A percentile compares a stretch with the other conserved stretches of the same genome.
phyloP scores from a whole-genome alignment of 2,888 invertebrate species.

The Metopia argyrocephala region DNA sequence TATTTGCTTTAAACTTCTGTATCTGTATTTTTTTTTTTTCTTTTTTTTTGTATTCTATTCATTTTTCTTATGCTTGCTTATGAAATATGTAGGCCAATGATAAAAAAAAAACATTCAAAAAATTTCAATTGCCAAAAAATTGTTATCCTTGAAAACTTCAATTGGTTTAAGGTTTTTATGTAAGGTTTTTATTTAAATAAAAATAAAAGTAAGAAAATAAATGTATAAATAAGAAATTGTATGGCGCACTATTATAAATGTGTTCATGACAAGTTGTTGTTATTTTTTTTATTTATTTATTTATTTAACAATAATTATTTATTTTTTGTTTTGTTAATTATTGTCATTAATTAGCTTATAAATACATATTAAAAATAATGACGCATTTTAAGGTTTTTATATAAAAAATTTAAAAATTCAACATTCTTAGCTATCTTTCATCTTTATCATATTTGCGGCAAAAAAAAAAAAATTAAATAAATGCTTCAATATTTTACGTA shows the following conservation, averaged over 20 bases:
- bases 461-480: slow-evolving; percentile 1
- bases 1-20: too few species aligned
- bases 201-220: too few species aligned
- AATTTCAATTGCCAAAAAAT: too few species aligned
- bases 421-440: slow-evolving; percentile 3
- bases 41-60: too few species aligned
- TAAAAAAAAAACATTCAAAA: too few species aligned
- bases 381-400: slow-evolving; percentile 12
- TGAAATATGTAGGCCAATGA: too few species aligned
- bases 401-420: background rate
- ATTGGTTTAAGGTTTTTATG: too few species aligned
- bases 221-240: too few species aligned
- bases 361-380: slow-evolving; percentile 14
- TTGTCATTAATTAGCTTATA: slow-evolving; percentile 7
- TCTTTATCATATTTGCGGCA: slow-evolving; percentile 5
- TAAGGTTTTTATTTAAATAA: too few species aligned
- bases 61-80: too few species aligned
- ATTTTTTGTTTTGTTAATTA: slow-evolving; percentile 2
- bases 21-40: too few species aligned
- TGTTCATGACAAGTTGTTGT: background rate
- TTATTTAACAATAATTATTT: background rate
- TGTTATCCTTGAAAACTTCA: too few species aligned
- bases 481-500: slow-evolving; percentile 5
- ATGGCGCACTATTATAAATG: background rate
- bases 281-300: background rate